A percentile compares a stretch with the other conserved stretches of the same genome.
Conservation (phyloP, 2,888 invertebrate species). For the Platerodrilus igneus region DNA sequence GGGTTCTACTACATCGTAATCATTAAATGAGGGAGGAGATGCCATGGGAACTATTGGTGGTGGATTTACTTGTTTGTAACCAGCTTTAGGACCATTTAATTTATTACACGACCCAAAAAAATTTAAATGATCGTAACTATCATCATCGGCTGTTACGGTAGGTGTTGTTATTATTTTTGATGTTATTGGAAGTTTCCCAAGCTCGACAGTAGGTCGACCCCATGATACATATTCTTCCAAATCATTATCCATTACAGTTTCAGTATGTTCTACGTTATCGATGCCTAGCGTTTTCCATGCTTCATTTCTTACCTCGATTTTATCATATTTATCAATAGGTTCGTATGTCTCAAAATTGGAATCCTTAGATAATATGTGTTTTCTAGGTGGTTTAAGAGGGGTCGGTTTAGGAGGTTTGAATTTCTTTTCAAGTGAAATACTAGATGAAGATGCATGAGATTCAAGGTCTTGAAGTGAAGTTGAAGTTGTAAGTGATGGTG, state of each 20-base stretch:
- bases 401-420: too few relatives aligned
- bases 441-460: constrained; percentile 33
- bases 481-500: constrained; percentile 52
- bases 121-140: constrained; percentile 74
- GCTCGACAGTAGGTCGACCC: constrained; percentile 37
- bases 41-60: constrained; percentile 35
- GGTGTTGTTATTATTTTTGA: constrained; percentile 53
- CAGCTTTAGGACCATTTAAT: constrained; percentile 56
- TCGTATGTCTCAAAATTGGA: constrained; percentile 47
- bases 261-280: constrained; percentile 68
- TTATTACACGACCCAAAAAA: constrained; percentile 75
- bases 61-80: constrained; percentile 69
- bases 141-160: constrained; percentile 39
- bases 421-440: constrained; percentile 9
- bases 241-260: constrained; percentile 49
- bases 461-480: constrained; percentile 50
- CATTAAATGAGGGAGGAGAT: constrained; percentile 54
- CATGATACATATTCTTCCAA: constrained; percentile 47
- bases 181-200: constrained; percentile 45
- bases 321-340: constrained; percentile 64
- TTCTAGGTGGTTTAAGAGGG: constrained; percentile 38
- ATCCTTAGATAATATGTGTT: constrained; percentile 12
- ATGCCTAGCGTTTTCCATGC: constrained; percentile 80
- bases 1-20: constrained; percentile 67
- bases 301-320: constrained; percentile 70